Base-by-base conservation (phyloP, 1,140 invertebrate species). In the Hylyphantes graminicola region DNA sequence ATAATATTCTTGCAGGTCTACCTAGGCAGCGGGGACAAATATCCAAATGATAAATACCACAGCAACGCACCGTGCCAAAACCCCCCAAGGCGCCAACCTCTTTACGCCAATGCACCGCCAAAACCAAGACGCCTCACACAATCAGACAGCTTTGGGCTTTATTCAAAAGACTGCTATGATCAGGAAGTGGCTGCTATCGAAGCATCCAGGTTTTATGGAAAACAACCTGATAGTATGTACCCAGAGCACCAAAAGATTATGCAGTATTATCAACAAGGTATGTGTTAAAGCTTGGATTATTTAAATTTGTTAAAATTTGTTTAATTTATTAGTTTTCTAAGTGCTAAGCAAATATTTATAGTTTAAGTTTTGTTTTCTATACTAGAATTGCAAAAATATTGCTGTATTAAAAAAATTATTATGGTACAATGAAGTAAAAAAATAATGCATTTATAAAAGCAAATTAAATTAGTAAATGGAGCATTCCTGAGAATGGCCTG, bases 101-200 rank as follows among this genome's bases (percentile, higher is more conserved):
- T 96, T 3, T 97, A 97, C 88, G 95, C 94, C 8, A 97, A 96
- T 90, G 95, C 95, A 4, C 95, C 95, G 8, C 95, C 95, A 0
- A 96, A 96, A 89, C 95, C 95, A 0, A 91, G 94, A 88, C 91
- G 95, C 57, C 86, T 92, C n/a, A 74, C 72, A 12, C 67, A 70
- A 12, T 78, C 79, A 35, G 83, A 87, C 53, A 68, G 57, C 54
- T 79, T 63, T 68, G 76, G 51, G 7, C 63, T 85, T 19, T 67
- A 80, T 70, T 76, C 85, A 19, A 72, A 67, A 55, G 77, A 85
- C 55, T 68, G 61, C n/a, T 87, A 82, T 77, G 77, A 59, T 61
- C 57, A 64, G 11, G 64, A 61, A 59, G 67, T 53, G 17, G 17
- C 48, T 72, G n/a, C 21, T 3, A 50, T 48, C n/a, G 48, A 48